These are phyloP conservation scores for Drosophila mercatorum DNA, from an alignment of 2,888 invertebrate genomes.

Conservation along the genomic window DNA sequence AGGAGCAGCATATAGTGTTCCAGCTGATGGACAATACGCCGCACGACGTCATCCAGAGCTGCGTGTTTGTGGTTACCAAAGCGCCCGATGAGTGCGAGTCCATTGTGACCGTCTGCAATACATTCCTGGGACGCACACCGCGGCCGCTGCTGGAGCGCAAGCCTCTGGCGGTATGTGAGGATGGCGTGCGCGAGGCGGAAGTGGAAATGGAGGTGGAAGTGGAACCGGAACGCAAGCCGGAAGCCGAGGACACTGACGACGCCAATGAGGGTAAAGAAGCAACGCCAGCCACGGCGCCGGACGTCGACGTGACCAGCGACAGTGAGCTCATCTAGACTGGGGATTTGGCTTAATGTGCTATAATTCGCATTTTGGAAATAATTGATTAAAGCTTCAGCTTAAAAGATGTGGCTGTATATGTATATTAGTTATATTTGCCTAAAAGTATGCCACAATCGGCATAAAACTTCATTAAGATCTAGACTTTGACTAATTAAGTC, in stretches of 20 bases:
- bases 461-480: background rate
- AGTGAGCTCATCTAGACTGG: constrained; percentile 38
- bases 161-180: constrained; percentile 71
- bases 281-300: constrained; percentile 33
- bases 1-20: constrained; percentile 77
- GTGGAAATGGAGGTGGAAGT: constrained; percentile 37
- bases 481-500: background rate
- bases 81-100: constrained; percentile 72
- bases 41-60: constrained; percentile 79
- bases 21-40: constrained; percentile 80
- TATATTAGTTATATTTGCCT: constrained; percentile 18
- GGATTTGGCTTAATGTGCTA: background rate
- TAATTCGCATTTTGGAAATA: background rate
- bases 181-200: constrained; percentile 60
- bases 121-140: constrained; percentile 73
- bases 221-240: constrained; percentile 41
- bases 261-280: constrained; percentile 29
- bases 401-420: background rate
- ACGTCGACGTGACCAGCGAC: constrained; percentile 45
- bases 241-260: constrained; percentile 44
- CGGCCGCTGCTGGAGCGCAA: constrained; percentile 77
- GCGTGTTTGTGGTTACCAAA: constrained; percentile 73
- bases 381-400: background rate
- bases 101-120: constrained; percentile 77
- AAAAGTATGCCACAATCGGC: constrained; percentile 45